Conservation (phyloP, 2,888 invertebrate genomes). For the Dryomyza anilis region DNA sequence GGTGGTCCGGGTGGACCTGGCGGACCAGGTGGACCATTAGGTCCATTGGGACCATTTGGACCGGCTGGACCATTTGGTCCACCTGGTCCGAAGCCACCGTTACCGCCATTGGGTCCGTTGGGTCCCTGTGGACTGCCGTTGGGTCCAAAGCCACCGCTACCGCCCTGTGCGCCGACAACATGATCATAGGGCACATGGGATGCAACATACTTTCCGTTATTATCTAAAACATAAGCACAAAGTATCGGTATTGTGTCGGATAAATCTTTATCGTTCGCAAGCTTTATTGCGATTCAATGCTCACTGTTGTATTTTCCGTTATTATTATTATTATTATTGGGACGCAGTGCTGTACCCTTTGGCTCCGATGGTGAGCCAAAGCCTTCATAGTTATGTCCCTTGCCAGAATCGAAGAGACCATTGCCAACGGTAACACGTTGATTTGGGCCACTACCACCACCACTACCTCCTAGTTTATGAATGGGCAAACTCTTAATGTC, state of each 20-base stretch:
- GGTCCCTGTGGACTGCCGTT: slow-evolving; percentile 24
- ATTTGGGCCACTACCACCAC: neutral
- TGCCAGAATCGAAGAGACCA: slow-evolving; percentile 46
- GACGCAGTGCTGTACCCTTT: slow-evolving; percentile 46
- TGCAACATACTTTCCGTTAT: slow-evolving; percentile 34
- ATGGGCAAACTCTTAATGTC: slow-evolving; percentile 46
- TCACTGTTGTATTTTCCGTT: slow-evolving; percentile 41
- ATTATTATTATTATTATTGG: slow-evolving; percentile 42
- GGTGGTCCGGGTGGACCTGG: neutral
- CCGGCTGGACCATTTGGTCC: slow-evolving; percentile 61
- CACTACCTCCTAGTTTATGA: neutral
- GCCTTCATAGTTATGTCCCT: slow-evolving; percentile 47
- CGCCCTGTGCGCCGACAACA: slow-evolving; percentile 38
- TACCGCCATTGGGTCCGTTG: slow-evolving; percentile 35
- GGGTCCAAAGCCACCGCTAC: slow-evolving; percentile 30
- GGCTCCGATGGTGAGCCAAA: slow-evolving; percentile 51
- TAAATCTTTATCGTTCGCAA: too few species aligned
- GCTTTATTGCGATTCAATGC: slow-evolving; percentile 22
- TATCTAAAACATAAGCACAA: slow-evolving; percentile 50
- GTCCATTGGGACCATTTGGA: too few species aligned
- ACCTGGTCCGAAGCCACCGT: slow-evolving; percentile 31
- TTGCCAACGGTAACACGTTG: slow-evolving; percentile 29
- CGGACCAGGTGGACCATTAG: neutral
- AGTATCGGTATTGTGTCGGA: slow-evolving; percentile 10
- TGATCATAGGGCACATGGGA: slow-evolving; percentile 21